Evolutionary conservation across 2,888 invertebrate genomes (phyloP).

Genomic region (Thysanoteuthis rhombus): DNA sequence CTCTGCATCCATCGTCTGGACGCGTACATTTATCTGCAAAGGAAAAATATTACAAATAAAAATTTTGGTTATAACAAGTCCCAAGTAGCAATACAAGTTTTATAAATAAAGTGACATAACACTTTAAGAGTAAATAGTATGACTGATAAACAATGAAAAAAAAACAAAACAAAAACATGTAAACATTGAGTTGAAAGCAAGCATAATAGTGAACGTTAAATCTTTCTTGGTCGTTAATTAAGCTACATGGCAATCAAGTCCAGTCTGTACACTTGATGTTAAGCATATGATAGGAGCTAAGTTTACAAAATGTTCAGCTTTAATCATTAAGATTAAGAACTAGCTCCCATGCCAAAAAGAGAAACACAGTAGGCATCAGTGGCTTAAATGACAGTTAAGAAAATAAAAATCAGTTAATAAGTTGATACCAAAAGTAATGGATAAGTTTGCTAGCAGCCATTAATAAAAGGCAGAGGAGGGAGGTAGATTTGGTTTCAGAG

Average conservation of each 20-base stretch:
- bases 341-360: neutral
- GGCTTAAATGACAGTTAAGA: neutral
- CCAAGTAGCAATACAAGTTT: neutral
- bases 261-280: neutral
- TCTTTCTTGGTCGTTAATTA: neutral
- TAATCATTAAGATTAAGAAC: neutral
- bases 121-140: neutral
- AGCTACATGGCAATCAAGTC: neutral
- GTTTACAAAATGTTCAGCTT: neutral
- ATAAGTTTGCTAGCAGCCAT: neutral
- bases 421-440: neutral
- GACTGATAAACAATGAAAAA: too few species aligned
- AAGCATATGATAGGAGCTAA: neutral
- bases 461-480: neutral
- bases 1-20: conserved; percentile 99
- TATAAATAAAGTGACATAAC: neutral
- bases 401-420: neutral
- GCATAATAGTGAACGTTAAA: too few species aligned
- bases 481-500: too few species aligned
- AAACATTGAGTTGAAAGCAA: neutral
- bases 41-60: conserved; percentile 25
- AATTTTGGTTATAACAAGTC: neutral
- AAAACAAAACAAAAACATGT: neutral
- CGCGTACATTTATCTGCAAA: conserved; percentile 92
- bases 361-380: neutral